phyloP scores from a whole-genome alignment of 35 echinoderm and acorn worm species.

The Apostichopus japonicus region DNA sequence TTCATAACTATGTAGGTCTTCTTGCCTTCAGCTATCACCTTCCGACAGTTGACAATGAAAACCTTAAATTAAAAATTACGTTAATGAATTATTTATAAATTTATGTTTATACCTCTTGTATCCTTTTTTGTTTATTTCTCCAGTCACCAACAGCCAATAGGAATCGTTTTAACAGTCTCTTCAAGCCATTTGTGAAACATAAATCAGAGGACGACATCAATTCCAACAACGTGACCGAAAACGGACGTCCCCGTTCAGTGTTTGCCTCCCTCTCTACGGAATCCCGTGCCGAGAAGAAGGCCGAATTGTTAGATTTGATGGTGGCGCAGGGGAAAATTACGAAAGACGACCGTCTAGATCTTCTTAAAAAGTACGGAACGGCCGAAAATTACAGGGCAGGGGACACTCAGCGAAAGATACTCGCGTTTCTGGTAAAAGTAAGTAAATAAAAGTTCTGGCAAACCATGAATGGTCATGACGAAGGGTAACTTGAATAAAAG shows the following conservation, averaged over 20 bases:
- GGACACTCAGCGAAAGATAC: slow-evolving; percentile 92
- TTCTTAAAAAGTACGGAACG: slow-evolving; percentile 85
- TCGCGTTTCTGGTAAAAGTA: slow-evolving; percentile 96
- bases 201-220: slow-evolving; percentile 54
- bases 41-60: too few species aligned
- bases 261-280: slow-evolving; percentile 71
- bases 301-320: slow-evolving; percentile 92
- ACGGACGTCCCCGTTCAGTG: slow-evolving; percentile 77
- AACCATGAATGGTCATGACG: too few species aligned
- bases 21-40: too few species aligned
- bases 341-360: slow-evolving; percentile 73
- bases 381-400: slow-evolving; percentile 88
- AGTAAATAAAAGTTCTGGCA: not conserved
- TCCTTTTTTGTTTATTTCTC: not conserved
- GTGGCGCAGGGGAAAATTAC: slow-evolving; percentile 90
- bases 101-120: too few species aligned
- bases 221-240: not conserved
- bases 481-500: too few species aligned
- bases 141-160: slow-evolving; percentile 19
- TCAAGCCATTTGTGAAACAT: slow-evolving; percentile 82
- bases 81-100: too few species aligned
- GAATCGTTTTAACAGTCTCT: slow-evolving; percentile 60
- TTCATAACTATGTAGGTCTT: too few species aligned
- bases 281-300: slow-evolving; percentile 65
- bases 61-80: too few species aligned